Conservation (phyloP, 2,888 invertebrate species). For the Cephus sareptanus region DNA sequence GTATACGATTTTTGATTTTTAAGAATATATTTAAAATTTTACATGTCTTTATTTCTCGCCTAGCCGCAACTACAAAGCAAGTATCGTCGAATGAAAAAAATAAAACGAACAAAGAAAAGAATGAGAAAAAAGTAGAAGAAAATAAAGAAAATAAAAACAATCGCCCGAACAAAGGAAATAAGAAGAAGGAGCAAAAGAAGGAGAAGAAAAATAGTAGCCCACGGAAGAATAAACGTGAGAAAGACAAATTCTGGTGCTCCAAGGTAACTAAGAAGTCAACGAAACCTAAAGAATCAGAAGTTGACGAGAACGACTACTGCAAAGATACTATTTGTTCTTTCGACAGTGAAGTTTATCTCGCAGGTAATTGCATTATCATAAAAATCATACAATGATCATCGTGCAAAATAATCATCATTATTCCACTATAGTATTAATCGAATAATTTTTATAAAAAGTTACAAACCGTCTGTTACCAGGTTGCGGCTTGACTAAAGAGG, state of each 20-base stretch:
- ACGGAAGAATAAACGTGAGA: not conserved
- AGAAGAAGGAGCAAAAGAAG: conserved; percentile 1
- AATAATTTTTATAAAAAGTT: not conserved
- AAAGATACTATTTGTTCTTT: conserved; percentile 43
- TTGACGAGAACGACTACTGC: conserved; percentile 25
- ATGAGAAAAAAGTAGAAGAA: not conserved
- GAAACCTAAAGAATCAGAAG: not conserved
- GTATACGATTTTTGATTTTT: not conserved
- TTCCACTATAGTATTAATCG: not conserved
- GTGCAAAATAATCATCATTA: not conserved
- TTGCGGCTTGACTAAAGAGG: conserved; percentile 36
- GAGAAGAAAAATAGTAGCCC: not conserved
- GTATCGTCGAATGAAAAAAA: not conserved
- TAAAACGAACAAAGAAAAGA: not conserved
- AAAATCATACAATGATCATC: not conserved
- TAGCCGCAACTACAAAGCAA: not conserved
- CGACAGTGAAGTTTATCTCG: conserved; percentile 43
- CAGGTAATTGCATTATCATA: conserved; percentile 30
- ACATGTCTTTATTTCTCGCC: not conserved
- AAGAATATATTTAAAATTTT: not conserved
- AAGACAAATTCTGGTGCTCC: conserved; percentile 9
- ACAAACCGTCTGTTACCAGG: conserved; percentile 24
- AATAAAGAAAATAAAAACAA: not conserved
- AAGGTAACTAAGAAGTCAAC: conserved; percentile 2
- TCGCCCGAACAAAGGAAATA: not conserved